Base-by-base conservation (phyloP, 1,140 invertebrate genomes). In the Penaeus chinensis region DNA sequence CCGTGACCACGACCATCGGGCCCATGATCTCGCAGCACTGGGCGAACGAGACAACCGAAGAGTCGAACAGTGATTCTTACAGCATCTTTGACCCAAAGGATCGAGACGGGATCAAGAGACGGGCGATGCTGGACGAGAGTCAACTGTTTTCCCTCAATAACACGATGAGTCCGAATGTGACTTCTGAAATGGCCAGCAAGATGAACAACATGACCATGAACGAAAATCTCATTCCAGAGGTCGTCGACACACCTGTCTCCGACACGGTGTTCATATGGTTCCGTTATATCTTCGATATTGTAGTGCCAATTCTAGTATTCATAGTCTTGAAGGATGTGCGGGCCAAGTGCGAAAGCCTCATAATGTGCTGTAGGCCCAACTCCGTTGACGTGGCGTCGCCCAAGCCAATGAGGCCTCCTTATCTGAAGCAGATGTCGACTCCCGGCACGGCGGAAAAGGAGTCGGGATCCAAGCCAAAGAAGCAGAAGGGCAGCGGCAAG, bases 191-290 rank as follows among this genome's bases (percentile, higher is more conserved):
- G 27, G 18, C 66, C 7, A 20, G 37, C n/a, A 27, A 78, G 20
- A 85, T 63, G 22, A 47, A 66, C 37, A 87, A 87, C 60, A 76
- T 87, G 11, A 87, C 80, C 62, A 42, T 87, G 86, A 32, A 87
- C 24, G 69, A 82, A 18, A 32, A 78, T 18, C 62, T 87, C 20
- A 89, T 90, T 62, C 87, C 89, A 19, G 89, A 90, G 47, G 84
- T 90, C 27, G 32, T 80, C 8, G 47, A 61, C 69, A 86, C 84
- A 18, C 71, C 80, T 2, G 80, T 32, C 24, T 89, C 82, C 61
- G 89, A 90, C 62, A 90, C 89, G 7, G 87, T 84, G 22, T 88
- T 88, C 77, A 76, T 90, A 16, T 90, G 89, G 89, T 80, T 90
- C 32, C 77, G 87, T 27, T 90, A 80, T 71, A 62, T 89, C 5